Evolutionary conservation across 2,113 vertebrate species (phyloP).

Genomic region (Nibea albiflora): DNA sequence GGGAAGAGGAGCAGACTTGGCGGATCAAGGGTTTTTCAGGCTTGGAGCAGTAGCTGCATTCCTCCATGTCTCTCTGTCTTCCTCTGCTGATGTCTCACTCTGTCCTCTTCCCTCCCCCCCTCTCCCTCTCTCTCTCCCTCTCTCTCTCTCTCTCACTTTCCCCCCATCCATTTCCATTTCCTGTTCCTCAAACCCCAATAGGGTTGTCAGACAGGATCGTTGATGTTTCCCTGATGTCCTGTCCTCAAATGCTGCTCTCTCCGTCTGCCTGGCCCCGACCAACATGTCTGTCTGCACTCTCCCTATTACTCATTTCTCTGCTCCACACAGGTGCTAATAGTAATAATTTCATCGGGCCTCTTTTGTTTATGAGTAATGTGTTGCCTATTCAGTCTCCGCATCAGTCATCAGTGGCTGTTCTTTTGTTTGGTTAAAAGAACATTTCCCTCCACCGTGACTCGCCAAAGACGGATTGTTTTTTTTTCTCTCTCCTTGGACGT

Average conservation of each 20-base stretch:
- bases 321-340: slow-evolving; percentile 42
- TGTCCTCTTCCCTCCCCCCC: neutral
- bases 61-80: slow-evolving; percentile 69
- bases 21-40: slow-evolving; percentile 56
- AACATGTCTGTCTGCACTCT: slow-evolving; percentile 3
- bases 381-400: slow-evolving; percentile 19
- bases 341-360: slow-evolving; percentile 19
- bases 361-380: slow-evolving; percentile 26
- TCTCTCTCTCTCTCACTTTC: neutral
- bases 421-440: slow-evolving; percentile 44
- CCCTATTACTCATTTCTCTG: slow-evolving; percentile 13
- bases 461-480: neutral
- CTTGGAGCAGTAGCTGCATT: slow-evolving; percentile 74
- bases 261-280: slow-evolving; percentile 16
- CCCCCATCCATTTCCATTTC: slow-evolving; percentile 53
- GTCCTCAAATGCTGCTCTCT: slow-evolving; percentile 33
- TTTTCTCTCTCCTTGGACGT: slow-evolving; percentile 4
- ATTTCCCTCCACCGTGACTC: slow-evolving; percentile 16
- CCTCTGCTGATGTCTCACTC: slow-evolving; percentile 70
- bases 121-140: neutral
- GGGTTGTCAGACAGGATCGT: slow-evolving; percentile 62
- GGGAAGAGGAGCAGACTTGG: slow-evolving; percentile 73
- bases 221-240: slow-evolving; percentile 65
- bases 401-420: slow-evolving; percentile 33
- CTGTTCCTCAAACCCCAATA: slow-evolving; percentile 47